Evolutionary conservation across 2,113 vertebrate species (phyloP).

Genomic region (Bothrops jararaca): DNA sequence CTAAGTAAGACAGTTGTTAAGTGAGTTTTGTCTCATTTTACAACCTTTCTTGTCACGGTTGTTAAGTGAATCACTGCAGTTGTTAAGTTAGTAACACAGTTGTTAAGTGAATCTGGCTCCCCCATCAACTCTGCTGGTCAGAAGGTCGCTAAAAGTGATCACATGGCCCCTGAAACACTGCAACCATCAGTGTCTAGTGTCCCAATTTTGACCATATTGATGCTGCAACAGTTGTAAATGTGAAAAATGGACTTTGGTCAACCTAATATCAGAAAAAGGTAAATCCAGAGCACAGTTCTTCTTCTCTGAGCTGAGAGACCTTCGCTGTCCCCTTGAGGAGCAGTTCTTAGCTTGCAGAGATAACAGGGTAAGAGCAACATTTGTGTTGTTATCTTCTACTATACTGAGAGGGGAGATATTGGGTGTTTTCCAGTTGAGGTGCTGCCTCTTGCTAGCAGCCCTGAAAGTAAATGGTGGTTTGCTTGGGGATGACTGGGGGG

Average conservation of each 20-base stretch:
- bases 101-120: not conserved
- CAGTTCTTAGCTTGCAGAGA: not conserved
- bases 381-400: not conserved
- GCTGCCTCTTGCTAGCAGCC: not conserved
- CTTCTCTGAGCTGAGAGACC: not conserved
- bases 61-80: not conserved
- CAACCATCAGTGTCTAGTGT: not conserved
- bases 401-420: not conserved
- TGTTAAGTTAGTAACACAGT: not conserved
- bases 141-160: not conserved
- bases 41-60: not conserved
- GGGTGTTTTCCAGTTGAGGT: not conserved
- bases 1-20: not conserved
- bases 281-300: not conserved
- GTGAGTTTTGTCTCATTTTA: not conserved
- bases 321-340: not conserved
- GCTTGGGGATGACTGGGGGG: not conserved
- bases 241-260: not conserved
- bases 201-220: not conserved
- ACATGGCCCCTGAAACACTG: not conserved
- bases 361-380: not conserved
- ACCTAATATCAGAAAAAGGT: not conserved
- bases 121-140: not conserved
- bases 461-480: not conserved
- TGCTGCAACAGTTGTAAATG: not conserved